A percentile compares a stretch with the other conserved stretches of the same genome.
phyloP scores from a whole-genome alignment of 2,113 vertebrate species.

The Myotis brandtii region DNA sequence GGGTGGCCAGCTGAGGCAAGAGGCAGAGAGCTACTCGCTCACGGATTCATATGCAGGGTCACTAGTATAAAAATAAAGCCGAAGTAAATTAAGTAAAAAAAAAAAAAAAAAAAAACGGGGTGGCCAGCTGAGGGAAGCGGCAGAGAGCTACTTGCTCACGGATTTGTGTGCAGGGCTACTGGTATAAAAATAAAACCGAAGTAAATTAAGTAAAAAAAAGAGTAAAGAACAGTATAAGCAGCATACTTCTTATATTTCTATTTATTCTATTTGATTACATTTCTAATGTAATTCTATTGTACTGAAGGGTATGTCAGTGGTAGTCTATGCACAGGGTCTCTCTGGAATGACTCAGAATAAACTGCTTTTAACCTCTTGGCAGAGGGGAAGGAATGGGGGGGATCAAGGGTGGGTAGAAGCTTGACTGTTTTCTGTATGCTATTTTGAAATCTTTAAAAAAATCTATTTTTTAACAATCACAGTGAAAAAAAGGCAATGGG shows the following conservation, averaged over 20 bases:
- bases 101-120: not conserved
- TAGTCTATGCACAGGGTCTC: not conserved
- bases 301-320: not conserved
- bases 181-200: not conserved
- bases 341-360: conserved; percentile 28
- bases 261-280: conserved; percentile 2
- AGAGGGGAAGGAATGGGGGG: not conserved
- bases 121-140: no score
- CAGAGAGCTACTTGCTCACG: no score
- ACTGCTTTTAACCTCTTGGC: not conserved
- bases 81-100: conserved; percentile 45
- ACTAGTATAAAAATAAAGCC: not conserved
- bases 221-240: not conserved
- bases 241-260: not conserved
- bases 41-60: no score
- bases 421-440: not conserved
- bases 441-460: conserved; percentile 40
- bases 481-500: not conserved
- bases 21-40: no score
- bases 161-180: no score
- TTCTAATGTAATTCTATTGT: conserved; percentile 23
- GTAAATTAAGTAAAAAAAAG: conserved; percentile 31
- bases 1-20: no score
- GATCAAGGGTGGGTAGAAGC: not conserved
- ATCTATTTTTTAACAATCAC: not conserved